Evolutionary conservation across 2,888 invertebrate species (phyloP).

Genomic region (Achlya flavicornis): DNA sequence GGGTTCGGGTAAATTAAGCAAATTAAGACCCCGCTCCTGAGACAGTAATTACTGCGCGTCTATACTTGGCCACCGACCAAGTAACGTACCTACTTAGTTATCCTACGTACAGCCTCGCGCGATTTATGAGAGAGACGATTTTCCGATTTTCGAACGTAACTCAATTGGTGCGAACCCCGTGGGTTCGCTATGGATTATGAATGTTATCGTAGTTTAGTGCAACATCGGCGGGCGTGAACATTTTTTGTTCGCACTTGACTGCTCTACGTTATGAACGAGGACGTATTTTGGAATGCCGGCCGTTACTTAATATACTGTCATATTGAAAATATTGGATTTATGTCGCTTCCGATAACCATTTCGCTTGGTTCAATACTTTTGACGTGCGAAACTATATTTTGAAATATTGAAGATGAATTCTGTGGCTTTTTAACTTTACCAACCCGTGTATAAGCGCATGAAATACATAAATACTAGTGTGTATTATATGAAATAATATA

Average conservation of each 20-base stretch:
- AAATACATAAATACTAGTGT: background rate
- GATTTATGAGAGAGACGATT: conserved; percentile 62
- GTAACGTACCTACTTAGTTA: conserved; percentile 42
- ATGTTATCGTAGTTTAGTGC: conserved; percentile 58
- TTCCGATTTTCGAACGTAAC: conserved; percentile 62
- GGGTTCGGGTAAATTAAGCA: conserved; percentile 78
- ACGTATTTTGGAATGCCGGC: background rate
- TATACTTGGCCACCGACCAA: conserved; percentile 76
- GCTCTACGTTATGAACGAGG: background rate
- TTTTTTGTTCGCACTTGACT: conserved; percentile 28
- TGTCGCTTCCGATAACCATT: background rate
- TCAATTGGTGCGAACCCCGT: conserved; percentile 59
- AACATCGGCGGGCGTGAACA: conserved; percentile 43
- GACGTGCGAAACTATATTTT: background rate
- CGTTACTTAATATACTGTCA: background rate
- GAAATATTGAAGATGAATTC: background rate
- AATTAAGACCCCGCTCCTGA: conserved; percentile 78
- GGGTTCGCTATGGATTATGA: conserved; percentile 62
- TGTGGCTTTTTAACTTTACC: background rate
- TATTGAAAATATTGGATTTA: background rate
- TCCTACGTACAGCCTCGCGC: conserved; percentile 38
- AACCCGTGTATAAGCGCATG: background rate
- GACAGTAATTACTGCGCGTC: conserved; percentile 76
- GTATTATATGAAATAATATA: too few species aligned
- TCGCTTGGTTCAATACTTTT: background rate